These are phyloP conservation scores for Amazona guildingii DNA, from an alignment of 2,113 vertebrate genomes.

Conservation along the genomic window DNA sequence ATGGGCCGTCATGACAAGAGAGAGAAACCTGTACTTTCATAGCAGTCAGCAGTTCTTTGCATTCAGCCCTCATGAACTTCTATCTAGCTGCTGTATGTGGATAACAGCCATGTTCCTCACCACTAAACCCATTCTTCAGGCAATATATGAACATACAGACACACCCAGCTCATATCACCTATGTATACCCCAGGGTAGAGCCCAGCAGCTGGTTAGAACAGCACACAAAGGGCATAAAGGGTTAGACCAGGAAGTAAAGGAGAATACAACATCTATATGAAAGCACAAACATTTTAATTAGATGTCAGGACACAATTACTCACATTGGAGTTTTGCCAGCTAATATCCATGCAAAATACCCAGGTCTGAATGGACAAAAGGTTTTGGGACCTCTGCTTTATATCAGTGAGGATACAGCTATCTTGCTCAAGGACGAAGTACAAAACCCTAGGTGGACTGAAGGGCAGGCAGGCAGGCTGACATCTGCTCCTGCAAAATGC, in stretches of 20 bases:
- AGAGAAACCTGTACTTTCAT: background rate
- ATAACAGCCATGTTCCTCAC: fast-evolving
- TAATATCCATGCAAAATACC: background rate
- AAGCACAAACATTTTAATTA: background rate
- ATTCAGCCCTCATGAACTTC: background rate
- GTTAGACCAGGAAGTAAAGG: background rate
- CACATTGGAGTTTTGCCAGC: background rate
- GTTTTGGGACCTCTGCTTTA: background rate
- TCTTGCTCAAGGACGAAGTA: background rate
- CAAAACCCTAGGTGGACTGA: background rate
- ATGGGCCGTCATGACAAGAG: background rate
- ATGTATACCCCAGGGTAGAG: background rate
- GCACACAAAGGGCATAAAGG: background rate
- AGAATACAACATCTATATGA: background rate
- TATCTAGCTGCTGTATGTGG: background rate
- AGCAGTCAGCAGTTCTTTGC: background rate
- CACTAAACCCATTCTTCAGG: background rate
- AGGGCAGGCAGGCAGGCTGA: background rate
- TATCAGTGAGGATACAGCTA: background rate
- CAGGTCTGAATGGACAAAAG: background rate
- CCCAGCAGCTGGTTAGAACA: background rate
- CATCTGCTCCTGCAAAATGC: background rate
- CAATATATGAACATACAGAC: fast-evolving
- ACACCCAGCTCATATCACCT: background rate
- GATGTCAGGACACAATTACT: background rate